phyloP scores from a whole-genome alignment of 2,797 vertebrate genomes.

The Pangasius mekongensis region DNA sequence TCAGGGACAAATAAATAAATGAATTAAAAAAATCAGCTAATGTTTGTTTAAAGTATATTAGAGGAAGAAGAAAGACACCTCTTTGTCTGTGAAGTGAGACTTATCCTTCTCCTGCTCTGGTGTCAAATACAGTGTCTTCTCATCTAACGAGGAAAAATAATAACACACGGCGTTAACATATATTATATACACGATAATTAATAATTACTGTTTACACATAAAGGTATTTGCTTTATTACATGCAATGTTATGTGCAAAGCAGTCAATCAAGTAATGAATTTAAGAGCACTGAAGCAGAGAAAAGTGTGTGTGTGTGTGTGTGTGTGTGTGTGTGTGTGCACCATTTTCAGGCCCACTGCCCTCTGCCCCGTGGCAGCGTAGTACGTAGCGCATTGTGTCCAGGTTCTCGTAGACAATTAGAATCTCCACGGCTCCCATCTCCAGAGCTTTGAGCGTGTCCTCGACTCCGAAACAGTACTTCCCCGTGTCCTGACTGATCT shows the following conservation, averaged over 20 bases:
- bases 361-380: slow-evolving; percentile 94
- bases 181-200: not conserved
- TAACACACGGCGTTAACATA: not conserved
- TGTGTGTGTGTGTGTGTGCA: slow-evolving; percentile 49
- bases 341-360: slow-evolving; percentile 79
- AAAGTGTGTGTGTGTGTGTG: not conserved
- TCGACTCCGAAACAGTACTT: slow-evolving; percentile 99
- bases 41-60: not conserved
- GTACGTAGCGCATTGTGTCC: slow-evolving; percentile 98
- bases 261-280: not conserved
- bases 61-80: slow-evolving; percentile 74
- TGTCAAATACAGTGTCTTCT: slow-evolving; percentile 96
- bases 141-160: slow-evolving; percentile 74
- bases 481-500: slow-evolving; percentile 99
- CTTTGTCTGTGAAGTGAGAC: slow-evolving; percentile 99
- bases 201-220: not conserved
- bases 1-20: not conserved
- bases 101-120: slow-evolving; percentile 99
- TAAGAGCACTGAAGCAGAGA: not conserved
- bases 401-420: slow-evolving; percentile 99
- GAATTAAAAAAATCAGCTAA: not conserved
- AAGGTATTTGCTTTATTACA: not conserved
- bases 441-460: slow-evolving; percentile 96
- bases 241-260: not conserved
- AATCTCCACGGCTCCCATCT: slow-evolving; percentile 99